Conservation (phyloP, 2,113 vertebrate species). For the Illadopsis cleaveri region DNA sequence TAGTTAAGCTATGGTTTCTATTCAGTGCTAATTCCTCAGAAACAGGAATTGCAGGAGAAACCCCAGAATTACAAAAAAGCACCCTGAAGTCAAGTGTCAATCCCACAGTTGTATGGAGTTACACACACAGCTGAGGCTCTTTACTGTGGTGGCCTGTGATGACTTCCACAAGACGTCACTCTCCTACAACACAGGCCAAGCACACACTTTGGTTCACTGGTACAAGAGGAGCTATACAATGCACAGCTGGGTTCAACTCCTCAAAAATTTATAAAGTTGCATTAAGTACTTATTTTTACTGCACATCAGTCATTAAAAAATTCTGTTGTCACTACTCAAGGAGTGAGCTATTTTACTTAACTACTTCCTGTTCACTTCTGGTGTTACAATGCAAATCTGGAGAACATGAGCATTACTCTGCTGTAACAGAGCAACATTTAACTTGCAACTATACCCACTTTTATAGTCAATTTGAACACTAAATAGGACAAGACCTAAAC, state of each 20-base stretch:
- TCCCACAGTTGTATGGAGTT: rapidly evolving
- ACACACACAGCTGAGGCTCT: neutral
- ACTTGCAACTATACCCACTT: neutral
- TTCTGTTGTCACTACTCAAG: neutral
- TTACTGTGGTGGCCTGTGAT: neutral
- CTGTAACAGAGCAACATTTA: neutral
- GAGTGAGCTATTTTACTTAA: neutral
- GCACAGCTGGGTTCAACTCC: neutral
- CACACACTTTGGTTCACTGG: neutral
- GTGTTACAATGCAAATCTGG: neutral
- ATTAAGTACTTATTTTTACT: neutral
- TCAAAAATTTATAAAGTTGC: neutral
- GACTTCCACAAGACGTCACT: neutral
- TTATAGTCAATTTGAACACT: neutral
- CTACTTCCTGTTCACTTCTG: neutral
- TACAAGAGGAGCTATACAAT: neutral
- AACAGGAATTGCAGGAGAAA: neutral
- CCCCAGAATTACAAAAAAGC: neutral
- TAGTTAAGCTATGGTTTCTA: neutral
- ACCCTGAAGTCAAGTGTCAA: neutral
- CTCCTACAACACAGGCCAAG: neutral
- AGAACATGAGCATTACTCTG: neutral
- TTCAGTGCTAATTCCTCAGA: neutral
- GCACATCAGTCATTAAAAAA: neutral
- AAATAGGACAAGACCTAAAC: neutral